Percentiles rank a stretch among this genome's conserved stretches.
phyloP scores from a whole-genome alignment of 2,113 vertebrate genomes.

The Erythrocercus mccallii region DNA sequence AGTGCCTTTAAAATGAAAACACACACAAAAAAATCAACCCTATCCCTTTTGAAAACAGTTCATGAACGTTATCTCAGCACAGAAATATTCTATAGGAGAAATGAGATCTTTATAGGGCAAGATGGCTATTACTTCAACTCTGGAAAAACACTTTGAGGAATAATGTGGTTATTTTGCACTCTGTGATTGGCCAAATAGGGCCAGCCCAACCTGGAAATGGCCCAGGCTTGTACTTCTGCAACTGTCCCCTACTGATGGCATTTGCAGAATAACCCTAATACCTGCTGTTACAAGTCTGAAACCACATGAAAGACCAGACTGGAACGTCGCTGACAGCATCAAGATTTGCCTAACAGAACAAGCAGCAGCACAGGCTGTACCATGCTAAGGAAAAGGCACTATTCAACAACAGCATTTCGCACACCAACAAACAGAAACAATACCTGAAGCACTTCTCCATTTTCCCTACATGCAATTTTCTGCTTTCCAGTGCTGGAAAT shows the following conservation, averaged over 20 bases:
- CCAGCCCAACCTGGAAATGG: background rate
- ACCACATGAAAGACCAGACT: background rate
- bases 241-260: constrained; percentile 33
- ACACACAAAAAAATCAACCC: background rate
- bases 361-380: background rate
- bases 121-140: constrained; percentile 17
- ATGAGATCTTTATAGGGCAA: constrained; percentile 46
- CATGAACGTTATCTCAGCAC: constrained; percentile 43
- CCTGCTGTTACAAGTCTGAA: background rate
- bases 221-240: constrained; percentile 21
- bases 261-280: constrained; percentile 32
- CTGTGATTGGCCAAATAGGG: background rate
- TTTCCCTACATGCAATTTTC: background rate
- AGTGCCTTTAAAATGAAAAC: background rate
- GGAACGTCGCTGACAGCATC: background rate
- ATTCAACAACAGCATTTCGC: fast-evolving
- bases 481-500: background rate
- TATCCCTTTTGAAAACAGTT: background rate
- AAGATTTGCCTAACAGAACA: background rate
- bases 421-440: background rate
- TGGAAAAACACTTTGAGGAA: constrained; percentile 54
- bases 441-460: background rate
- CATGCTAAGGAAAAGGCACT: background rate
- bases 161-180: background rate
- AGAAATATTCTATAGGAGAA: constrained; percentile 57